These are phyloP conservation scores for Peromyscus nudipes DNA, from an alignment of 2,797 vertebrate species.

Conservation along the genomic window DNA sequence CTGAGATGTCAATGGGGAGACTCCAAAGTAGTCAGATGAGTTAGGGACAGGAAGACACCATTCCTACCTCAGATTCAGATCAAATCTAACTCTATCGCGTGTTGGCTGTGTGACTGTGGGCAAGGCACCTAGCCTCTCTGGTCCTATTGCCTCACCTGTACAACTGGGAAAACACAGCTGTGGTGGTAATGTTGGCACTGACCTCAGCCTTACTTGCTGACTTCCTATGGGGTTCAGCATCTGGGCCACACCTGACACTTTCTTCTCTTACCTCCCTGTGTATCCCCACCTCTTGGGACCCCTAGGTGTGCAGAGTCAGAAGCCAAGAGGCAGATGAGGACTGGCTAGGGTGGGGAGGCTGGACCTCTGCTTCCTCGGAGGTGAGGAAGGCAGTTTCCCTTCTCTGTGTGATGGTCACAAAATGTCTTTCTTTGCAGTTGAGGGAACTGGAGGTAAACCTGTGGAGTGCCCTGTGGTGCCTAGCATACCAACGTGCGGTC, in stretches of 20 bases:
- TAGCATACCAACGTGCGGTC: neutral
- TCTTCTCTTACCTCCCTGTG: neutral
- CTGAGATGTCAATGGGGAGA: neutral
- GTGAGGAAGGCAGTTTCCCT: neutral
- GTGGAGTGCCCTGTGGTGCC: neutral
- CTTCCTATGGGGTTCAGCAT: neutral
- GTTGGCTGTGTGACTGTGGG: neutral
- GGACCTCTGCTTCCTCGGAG: neutral
- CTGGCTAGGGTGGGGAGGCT: neutral
- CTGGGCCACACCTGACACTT: neutral
- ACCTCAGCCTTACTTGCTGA: rapidly evolving
- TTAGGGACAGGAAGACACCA: neutral
- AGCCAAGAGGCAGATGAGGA: neutral
- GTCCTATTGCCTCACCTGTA: neutral
- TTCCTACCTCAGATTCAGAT: neutral
- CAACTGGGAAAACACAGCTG: neutral
- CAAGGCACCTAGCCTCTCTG: neutral
- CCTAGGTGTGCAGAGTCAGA: neutral
- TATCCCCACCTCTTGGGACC: rapidly evolving
- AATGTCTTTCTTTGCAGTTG: neutral
- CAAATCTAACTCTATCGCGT: neutral
- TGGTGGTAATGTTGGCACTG: neutral
- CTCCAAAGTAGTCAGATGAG: neutral
- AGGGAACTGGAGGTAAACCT: neutral
- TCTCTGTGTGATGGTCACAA: slow-evolving; percentile 7